Evolutionary conservation across 1,140 invertebrate species (phyloP).

Genomic region (Rhysida immarginata): DNA sequence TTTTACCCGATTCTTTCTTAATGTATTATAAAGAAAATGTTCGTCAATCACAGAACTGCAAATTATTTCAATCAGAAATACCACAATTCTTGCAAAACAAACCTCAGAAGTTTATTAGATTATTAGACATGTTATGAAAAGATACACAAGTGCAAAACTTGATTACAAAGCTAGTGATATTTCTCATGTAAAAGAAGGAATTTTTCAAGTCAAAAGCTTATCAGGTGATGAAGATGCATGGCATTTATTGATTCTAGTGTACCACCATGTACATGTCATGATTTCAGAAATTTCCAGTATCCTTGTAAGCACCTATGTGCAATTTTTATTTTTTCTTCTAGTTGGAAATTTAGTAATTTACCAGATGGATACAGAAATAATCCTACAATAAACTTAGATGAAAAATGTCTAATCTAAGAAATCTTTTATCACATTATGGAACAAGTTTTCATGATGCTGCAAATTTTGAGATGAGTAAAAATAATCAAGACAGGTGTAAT

Average conservation of each 20-base stretch:
- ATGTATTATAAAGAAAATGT: not conserved
- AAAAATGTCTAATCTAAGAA: too few species aligned
- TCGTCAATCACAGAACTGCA: not conserved
- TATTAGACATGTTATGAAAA: not conserved
- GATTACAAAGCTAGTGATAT: not conserved
- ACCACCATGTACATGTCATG: not conserved
- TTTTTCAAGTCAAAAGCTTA: not conserved
- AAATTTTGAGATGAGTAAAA: too few species aligned
- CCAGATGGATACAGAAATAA: not conserved
- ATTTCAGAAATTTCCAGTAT: not conserved
- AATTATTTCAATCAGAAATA: not conserved
- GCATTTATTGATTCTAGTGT: not conserved
- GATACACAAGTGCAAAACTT: not conserved
- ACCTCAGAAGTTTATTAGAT: not conserved
- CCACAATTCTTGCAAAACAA: not conserved
- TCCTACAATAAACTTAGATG: too few species aligned
- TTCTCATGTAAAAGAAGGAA: not conserved
- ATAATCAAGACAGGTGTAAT: too few species aligned
- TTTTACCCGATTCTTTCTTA: not conserved
- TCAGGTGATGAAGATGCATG: not conserved
- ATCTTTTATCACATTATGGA: too few species aligned
- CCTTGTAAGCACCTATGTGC: not conserved
- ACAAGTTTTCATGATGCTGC: too few species aligned
- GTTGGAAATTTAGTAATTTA: not conserved
- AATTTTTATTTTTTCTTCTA: not conserved